These are phyloP conservation scores for Mermis nigrescens DNA, from an alignment of 2,888 invertebrate species.

Conservation along the genomic window DNA sequence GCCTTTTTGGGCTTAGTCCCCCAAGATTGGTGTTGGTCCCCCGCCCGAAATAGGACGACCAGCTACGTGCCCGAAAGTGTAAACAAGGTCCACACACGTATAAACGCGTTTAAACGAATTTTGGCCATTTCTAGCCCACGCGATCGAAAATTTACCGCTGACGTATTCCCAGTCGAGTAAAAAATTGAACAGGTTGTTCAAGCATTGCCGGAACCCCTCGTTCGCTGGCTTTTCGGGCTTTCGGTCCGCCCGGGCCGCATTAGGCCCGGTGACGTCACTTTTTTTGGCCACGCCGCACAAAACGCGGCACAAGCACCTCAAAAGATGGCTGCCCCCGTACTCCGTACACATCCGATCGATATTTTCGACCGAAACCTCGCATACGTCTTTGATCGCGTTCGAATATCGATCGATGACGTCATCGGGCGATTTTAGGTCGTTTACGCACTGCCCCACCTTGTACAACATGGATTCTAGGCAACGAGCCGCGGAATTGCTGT, in stretches of 20 bases:
- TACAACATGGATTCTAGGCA: not conserved
- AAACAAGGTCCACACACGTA: too few species aligned
- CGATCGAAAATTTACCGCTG: not conserved
- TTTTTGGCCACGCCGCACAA: not conserved
- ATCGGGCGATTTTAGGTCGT: not conserved
- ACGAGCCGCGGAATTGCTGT: not conserved
- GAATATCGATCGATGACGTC: not conserved
- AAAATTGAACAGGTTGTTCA: not conserved
- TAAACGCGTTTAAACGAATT: too few species aligned
- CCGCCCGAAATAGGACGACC: too few species aligned
- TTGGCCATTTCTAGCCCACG: too few species aligned
- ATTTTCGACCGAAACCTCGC: not conserved
- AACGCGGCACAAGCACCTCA: not conserved
- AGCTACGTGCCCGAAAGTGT: too few species aligned
- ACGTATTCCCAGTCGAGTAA: not conserved
- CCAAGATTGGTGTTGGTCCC: too few species aligned
- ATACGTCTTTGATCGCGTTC: not conserved
- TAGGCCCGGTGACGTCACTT: too few species aligned
- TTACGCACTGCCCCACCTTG: not conserved
- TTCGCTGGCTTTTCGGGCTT: too few species aligned
- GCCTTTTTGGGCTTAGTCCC: too few species aligned
- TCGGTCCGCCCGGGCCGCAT: too few species aligned
- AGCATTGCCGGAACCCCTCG: not conserved
- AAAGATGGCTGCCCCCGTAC: not conserved
- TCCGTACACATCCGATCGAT: not conserved